Evolutionary conservation across 2,888 invertebrate genomes (phyloP).

Genomic region (Hypselothyrea guttata): DNA sequence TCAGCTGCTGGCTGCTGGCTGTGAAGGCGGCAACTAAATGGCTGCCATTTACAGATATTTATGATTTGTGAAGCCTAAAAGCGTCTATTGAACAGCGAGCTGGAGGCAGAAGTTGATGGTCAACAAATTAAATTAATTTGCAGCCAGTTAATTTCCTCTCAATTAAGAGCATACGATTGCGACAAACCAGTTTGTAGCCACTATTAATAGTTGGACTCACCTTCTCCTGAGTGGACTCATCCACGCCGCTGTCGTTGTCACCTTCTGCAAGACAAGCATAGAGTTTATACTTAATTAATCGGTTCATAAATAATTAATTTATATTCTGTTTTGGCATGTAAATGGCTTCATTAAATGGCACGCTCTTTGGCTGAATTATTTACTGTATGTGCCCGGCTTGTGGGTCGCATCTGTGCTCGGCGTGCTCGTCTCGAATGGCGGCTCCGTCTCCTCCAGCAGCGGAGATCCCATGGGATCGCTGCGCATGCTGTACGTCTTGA

Average conservation of each 20-base stretch:
- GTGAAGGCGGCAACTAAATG: slow-evolving; percentile 32
- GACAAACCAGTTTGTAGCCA: slow-evolving; percentile 6
- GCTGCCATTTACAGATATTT: slow-evolving; percentile 77
- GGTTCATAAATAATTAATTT: slow-evolving; percentile 4
- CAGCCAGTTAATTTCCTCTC: slow-evolving; percentile 54
- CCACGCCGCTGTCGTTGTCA: slow-evolving; percentile 92
- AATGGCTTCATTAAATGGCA: slow-evolving; percentile 45
- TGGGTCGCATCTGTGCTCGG: slow-evolving; percentile 31
- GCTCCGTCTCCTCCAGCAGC: slow-evolving; percentile 69
- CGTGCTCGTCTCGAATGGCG: slow-evolving; percentile 52
- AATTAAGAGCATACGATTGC: slow-evolving; percentile 35
- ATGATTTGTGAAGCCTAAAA: slow-evolving; percentile 68
- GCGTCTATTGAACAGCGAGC: slow-evolving; percentile 8
- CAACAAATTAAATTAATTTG: slow-evolving; percentile 56
- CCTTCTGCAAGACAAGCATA: slow-evolving; percentile 85
- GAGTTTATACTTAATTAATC: slow-evolving; percentile 1
- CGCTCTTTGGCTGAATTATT: slow-evolving; percentile 33
- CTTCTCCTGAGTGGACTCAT: slow-evolving; percentile 91
- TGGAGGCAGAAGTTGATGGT: slow-evolving; percentile 33
- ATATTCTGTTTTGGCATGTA: not conserved
- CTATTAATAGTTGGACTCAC: slow-evolving; percentile 83
- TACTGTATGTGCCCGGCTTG: slow-evolving; percentile 49
- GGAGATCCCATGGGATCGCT: slow-evolving; percentile 76
- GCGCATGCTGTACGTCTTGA: slow-evolving; percentile 62
- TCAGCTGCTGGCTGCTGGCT: not conserved